Conservation (phyloP, 2,113 vertebrate genomes). For the Ailurus styani region DNA sequence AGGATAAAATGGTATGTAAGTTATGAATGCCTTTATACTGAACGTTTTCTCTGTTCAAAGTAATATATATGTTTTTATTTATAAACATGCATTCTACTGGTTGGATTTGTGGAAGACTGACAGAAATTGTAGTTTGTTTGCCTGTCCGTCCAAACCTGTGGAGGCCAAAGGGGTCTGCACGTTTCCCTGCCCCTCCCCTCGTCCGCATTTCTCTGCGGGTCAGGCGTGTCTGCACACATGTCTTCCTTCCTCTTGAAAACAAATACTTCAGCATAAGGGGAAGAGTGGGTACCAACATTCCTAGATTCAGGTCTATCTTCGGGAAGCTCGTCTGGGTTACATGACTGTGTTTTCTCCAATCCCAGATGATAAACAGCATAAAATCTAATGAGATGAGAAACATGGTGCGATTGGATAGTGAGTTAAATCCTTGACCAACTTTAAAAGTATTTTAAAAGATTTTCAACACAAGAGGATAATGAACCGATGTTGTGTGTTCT, state of each 20-base stretch:
- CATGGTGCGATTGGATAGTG: background rate
- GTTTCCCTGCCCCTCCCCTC: background rate
- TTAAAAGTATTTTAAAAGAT: background rate
- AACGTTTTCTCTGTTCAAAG: background rate
- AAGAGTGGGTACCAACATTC: accelerated
- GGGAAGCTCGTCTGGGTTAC: background rate
- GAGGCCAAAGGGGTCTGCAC: background rate
- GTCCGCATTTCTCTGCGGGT: background rate
- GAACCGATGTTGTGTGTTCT: background rate
- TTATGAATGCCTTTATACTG: background rate
- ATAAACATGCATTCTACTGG: background rate
- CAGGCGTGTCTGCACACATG: background rate
- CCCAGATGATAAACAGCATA: background rate
- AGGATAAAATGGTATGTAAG: background rate
- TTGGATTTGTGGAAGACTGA: background rate
- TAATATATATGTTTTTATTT: background rate
- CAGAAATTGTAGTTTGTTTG: background rate
- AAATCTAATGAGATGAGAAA: background rate
- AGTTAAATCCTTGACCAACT: background rate
- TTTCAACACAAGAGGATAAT: background rate
- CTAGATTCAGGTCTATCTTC: background rate
- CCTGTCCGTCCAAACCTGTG: background rate
- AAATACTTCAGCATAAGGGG: background rate
- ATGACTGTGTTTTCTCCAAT: background rate
- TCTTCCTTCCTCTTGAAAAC: background rate